Evolutionary conservation across 2,888 invertebrate species (phyloP), one percentile per base, ranked within the genome.

Genomic region (Pasiphila rectangulata): DNA sequence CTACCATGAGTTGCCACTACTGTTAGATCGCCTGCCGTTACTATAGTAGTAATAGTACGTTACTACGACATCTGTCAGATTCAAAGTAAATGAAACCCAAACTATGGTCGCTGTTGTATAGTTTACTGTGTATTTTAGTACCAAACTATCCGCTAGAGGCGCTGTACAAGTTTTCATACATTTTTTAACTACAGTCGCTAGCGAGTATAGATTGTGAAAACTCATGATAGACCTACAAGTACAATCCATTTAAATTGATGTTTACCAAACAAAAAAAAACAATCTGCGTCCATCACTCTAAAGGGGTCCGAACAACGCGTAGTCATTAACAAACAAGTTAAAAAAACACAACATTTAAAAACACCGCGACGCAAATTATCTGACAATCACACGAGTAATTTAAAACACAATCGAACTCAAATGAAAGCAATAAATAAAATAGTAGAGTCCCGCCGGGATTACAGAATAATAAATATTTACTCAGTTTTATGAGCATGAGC

Each of bases 321-420:
- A 41, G 37, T 27, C 27, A 50, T 34, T 35, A 45, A 38, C 17
- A 30, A 39, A 51, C 36, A 35, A 35, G 17, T 35, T 48, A 46
- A 54, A 55, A 58, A 56, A 52, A 48, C 53, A 29, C 21, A 24
- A 23, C 54, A 52, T 61, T 61, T 52, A 59, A 59, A 66, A 61
- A 57, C 56, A 61, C 61, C 54, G 51, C 51, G 48, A 50, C 59
- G 61, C 73, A 71, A 70, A 76, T 76, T 71, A 75, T 69, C 69
- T 61, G 74, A 67, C 71, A 69, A 70, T 74, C 73, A 73, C 71
- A 64, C 69, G 67, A 75, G 74, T 74, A 73, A 73, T 75, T 76
- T 77, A 72, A 75, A 76, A 71, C 70, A 61, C 74, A 71, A 75
- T 72, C 67, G 71, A 69, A 67, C 59, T 69, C 61, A 62, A 75